Conservation (phyloP, 2,113 vertebrate genomes). For the Dunckerocampus dactyliophorus region DNA sequence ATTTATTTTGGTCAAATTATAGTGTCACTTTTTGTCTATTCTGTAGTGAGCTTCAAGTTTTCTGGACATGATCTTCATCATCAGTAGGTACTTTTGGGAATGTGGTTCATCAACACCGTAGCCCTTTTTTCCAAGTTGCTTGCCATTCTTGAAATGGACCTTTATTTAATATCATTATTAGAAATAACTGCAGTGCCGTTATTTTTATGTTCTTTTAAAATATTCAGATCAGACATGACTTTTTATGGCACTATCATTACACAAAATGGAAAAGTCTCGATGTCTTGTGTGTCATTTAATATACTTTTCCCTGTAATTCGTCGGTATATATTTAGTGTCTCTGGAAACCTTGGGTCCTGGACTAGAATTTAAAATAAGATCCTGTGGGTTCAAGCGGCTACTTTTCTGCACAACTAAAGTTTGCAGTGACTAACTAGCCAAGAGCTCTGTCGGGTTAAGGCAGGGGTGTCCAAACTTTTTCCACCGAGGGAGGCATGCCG, state of each 20-base stretch:
- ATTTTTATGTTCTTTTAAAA: slow-evolving; percentile 2
- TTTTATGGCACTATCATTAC: slow-evolving; percentile 28
- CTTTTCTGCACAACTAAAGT: slow-evolving; percentile 35
- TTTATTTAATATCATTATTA: too few relatives aligned
- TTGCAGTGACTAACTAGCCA: slow-evolving; percentile 34
- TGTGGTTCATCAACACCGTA: too few relatives aligned
- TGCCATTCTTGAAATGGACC: too few relatives aligned
- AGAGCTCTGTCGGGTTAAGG: background rate
- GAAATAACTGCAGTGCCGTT: too few relatives aligned
- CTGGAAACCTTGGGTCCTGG: slow-evolving; percentile 35
- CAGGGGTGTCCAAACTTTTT: too few relatives aligned
- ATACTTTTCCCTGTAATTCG: slow-evolving; percentile 44
- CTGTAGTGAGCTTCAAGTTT: too few relatives aligned
- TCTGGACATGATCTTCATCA: too few relatives aligned
- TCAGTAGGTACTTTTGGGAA: too few relatives aligned
- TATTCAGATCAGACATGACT: slow-evolving; percentile 15
- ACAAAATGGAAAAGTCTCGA: slow-evolving; percentile 32
- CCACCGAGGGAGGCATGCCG: too few relatives aligned
- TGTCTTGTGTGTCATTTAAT: slow-evolving; percentile 36
- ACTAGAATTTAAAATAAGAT: slow-evolving; percentile 40
- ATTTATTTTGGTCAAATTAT: too few relatives aligned
- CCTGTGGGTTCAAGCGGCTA: slow-evolving; percentile 41
- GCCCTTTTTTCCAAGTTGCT: too few relatives aligned
- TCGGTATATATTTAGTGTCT: slow-evolving; percentile 41
- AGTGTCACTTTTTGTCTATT: too few relatives aligned